phyloP scores from a whole-genome alignment of 2,113 vertebrate species.

The Conger conger region DNA sequence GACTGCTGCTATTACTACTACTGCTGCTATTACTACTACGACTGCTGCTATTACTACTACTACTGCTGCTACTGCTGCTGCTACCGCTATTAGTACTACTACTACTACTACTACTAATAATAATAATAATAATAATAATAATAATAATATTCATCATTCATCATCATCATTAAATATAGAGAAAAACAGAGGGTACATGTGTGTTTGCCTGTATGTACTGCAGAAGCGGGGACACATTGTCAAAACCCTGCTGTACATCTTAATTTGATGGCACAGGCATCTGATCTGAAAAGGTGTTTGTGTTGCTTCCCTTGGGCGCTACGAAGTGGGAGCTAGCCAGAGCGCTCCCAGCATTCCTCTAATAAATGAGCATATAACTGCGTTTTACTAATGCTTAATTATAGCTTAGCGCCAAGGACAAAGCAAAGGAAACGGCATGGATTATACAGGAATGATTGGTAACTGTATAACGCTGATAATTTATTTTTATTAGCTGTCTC shows the following conservation, averaged over 20 bases:
- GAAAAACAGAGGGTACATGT: neutral
- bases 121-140: too few relatives aligned
- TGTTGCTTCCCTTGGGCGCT: slow-evolving; percentile 28
- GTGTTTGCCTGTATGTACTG: neutral
- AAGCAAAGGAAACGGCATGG: slow-evolving; percentile 32
- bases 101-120: too few relatives aligned
- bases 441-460: slow-evolving; percentile 37
- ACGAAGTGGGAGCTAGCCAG: neutral
- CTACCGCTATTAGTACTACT: too few relatives aligned
- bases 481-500: slow-evolving; percentile 43
- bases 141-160: too few relatives aligned
- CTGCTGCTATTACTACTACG: too few relatives aligned
- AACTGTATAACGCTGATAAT: slow-evolving; percentile 39
- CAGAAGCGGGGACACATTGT: neutral
- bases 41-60: too few relatives aligned
- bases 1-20: too few relatives aligned
- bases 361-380: slow-evolving; percentile 42
- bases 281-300: slow-evolving; percentile 20
- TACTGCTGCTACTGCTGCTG: too few relatives aligned
- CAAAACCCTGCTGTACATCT: slow-evolving; percentile 5
- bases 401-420: slow-evolving; percentile 43
- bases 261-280: slow-evolving; percentile 17
- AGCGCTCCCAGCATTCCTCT: slow-evolving; percentile 21
- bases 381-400: slow-evolving; percentile 46
- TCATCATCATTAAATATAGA: too few relatives aligned